Conservation (phyloP, 2,113 vertebrate species). For the Coptodon rendalli region DNA sequence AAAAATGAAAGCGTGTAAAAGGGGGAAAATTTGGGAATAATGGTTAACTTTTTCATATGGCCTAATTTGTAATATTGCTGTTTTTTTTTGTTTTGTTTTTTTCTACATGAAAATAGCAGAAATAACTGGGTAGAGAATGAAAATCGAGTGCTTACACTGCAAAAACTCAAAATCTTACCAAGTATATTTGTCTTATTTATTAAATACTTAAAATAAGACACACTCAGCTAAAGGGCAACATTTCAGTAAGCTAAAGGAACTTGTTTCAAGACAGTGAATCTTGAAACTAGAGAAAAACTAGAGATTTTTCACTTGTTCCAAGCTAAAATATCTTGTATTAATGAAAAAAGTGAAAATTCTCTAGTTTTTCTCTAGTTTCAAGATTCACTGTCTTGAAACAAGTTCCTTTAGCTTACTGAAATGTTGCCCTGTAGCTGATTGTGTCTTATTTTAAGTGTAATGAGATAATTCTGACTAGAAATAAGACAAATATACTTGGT, state of each 20-base stretch:
- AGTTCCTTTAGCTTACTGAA: rapidly evolving
- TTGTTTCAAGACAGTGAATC: neutral
- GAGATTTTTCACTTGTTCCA: neutral
- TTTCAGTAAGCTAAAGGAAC: rapidly evolving
- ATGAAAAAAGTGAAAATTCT: neutral
- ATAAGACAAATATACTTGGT: rapidly evolving
- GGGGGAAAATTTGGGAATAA: neutral
- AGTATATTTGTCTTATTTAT: neutral
- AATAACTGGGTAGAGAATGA: neutral
- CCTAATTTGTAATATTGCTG: rapidly evolving
- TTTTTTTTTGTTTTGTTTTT: neutral
- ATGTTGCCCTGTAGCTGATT: rapidly evolving
- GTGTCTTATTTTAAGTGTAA: neutral
- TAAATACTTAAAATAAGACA: neutral
- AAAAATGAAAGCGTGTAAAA: neutral
- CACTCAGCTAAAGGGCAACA: rapidly evolving
- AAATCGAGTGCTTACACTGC: neutral
- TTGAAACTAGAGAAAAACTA: rapidly evolving
- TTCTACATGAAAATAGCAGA: neutral
- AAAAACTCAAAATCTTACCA: neutral
- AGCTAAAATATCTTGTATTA: too few relatives aligned
- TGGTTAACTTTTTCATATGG: neutral
- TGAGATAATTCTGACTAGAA: rapidly evolving
- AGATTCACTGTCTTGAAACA: neutral
- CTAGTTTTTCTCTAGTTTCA: neutral